These are phyloP conservation scores for Bombus vancouverensis DNA, from an alignment of 1,140 invertebrate species.

Conservation along the genomic window DNA sequence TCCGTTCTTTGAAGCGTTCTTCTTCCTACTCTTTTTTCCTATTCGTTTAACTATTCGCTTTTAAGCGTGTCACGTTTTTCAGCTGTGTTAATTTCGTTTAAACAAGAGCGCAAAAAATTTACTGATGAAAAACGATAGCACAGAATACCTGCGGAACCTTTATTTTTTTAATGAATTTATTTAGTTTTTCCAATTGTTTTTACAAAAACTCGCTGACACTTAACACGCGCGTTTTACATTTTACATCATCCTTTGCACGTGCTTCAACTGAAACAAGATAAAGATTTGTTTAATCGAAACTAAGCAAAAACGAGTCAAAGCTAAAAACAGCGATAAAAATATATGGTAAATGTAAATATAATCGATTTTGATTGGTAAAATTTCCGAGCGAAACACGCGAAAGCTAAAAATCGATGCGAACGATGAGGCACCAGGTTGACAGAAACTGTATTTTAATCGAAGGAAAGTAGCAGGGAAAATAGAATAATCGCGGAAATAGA, in stretches of 20 bases:
- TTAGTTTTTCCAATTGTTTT: not conserved
- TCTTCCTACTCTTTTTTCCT: not conserved
- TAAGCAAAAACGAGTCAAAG: not conserved
- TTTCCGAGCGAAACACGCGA: not conserved
- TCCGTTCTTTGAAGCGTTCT: not conserved
- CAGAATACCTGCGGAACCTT: not conserved
- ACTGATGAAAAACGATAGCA: not conserved
- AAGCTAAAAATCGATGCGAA: not conserved
- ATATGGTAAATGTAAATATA: not conserved
- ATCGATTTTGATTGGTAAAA: not conserved
- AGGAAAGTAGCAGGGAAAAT: not conserved
- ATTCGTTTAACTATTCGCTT: not conserved
- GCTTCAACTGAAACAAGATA: not conserved
- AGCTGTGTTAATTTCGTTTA: not conserved
- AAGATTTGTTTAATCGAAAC: not conserved
- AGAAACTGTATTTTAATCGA: not conserved
- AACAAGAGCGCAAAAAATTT: not conserved
- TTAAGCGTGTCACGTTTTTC: not conserved
- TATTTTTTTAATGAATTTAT: constrained; percentile 18
- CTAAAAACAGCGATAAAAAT: too few relatives aligned
- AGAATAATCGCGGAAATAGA: not conserved
- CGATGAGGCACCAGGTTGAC: too few relatives aligned
- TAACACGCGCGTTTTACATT: not conserved
- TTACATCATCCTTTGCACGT: too few relatives aligned
- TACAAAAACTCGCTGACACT: not conserved